Percentiles rank a stretch among this genome's conserved stretches.
Conservation (phyloP, 2,888 invertebrate genomes). For the Apomyelois bistriatella region DNA sequence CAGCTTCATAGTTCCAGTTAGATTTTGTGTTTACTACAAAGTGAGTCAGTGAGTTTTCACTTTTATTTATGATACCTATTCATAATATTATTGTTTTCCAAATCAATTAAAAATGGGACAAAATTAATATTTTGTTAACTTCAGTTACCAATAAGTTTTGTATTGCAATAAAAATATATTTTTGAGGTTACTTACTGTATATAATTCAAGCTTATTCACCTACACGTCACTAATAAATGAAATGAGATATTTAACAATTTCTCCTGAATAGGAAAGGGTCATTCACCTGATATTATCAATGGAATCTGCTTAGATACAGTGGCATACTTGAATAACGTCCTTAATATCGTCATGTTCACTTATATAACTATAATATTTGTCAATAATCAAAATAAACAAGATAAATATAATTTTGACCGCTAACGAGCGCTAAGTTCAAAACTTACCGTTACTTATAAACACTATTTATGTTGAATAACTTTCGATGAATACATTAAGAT, state of each 20-base stretch:
- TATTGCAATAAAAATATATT: not conserved
- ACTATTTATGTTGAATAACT: not conserved
- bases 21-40: too few species aligned
- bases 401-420: constrained; percentile 22
- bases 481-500: not conserved
- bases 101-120: too few species aligned
- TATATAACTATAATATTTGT: constrained; percentile 52
- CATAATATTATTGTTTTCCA: too few species aligned
- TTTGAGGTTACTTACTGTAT: not conserved
- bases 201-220: not conserved
- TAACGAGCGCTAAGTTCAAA: constrained; percentile 39
- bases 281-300: constrained; percentile 50
- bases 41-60: too few species aligned
- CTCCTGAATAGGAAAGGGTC: constrained; percentile 24
- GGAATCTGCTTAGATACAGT: constrained; percentile 36
- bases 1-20: too few species aligned
- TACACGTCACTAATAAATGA: not conserved
- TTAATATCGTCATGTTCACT: constrained; percentile 52
- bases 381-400: constrained; percentile 50
- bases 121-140: too few species aligned
- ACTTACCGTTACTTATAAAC: constrained; percentile 27
- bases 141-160: not conserved
- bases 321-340: constrained; percentile 39
- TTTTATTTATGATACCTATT: too few species aligned
- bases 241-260: not conserved